Evolutionary conservation across 2,888 invertebrate genomes (phyloP).

Genomic region (Eustalomyia histrio): DNA sequence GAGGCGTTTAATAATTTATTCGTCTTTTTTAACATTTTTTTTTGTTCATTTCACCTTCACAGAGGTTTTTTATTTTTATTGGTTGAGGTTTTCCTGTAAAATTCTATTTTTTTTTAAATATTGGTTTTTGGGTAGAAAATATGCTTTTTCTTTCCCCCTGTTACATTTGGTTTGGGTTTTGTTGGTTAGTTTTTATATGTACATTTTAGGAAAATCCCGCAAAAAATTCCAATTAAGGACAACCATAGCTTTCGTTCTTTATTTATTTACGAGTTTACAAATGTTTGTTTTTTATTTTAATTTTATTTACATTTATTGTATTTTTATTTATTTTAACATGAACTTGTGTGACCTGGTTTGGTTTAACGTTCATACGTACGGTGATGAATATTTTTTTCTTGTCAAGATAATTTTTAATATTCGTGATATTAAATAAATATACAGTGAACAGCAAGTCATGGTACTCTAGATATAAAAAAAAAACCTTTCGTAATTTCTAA

Average conservation of each 20-base stretch:
- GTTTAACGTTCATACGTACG: not conserved
- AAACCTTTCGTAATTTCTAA: too few species aligned
- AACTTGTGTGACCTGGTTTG: conserved; percentile 40
- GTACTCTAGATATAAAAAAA: too few species aligned
- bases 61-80: conserved; percentile 17
- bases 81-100: conserved; percentile 2
- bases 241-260: conserved; percentile 21
- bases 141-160: not conserved
- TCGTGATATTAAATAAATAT: not conserved
- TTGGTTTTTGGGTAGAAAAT: conserved; percentile 11
- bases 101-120: conserved; percentile 22
- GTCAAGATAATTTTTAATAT: not conserved
- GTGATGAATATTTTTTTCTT: conserved; percentile 2
- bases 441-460: too few species aligned
- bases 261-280: conserved; percentile 32
- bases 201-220: conserved; percentile 4
- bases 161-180: conserved; percentile 4
- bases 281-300: conserved; percentile 17
- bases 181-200: not conserved
- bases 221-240: conserved; percentile 47
- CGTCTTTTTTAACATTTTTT: conserved; percentile 17
- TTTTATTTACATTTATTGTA: conserved; percentile 32
- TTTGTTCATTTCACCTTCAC: conserved; percentile 27
- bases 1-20: conserved; percentile 63
- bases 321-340: conserved; percentile 26